These are phyloP conservation scores for Hirtodrosophila cameraria DNA, from an alignment of 2,888 invertebrate species.

Conservation along the genomic window DNA sequence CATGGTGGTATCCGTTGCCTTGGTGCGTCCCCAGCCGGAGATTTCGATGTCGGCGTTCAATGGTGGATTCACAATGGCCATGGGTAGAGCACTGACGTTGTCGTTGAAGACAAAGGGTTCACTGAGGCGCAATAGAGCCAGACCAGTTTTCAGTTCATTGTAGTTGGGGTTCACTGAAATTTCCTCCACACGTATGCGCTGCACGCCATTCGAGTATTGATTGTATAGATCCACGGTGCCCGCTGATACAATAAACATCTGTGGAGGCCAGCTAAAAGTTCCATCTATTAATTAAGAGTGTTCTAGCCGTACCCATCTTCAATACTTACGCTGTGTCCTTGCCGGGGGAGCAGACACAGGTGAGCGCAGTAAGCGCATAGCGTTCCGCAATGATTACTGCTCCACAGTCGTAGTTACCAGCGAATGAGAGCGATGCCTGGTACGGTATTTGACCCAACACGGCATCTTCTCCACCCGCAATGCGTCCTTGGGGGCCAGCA, in stretches of 20 bases:
- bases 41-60: constrained; percentile 58
- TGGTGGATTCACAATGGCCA: constrained; percentile 55
- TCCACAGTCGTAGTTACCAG: constrained; percentile 74
- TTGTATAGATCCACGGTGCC: constrained; percentile 76
- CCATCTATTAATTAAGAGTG: too few species aligned
- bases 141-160: constrained; percentile 63
- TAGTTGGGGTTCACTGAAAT: constrained; percentile 66
- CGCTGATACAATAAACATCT: constrained; percentile 72
- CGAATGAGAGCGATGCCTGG: constrained; percentile 78
- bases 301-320: too few species aligned
- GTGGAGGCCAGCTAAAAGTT: constrained; percentile 67
- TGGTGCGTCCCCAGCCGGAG: constrained; percentile 79
- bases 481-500: constrained; percentile 59
- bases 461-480: constrained; percentile 83
- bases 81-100: constrained; percentile 55
- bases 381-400: constrained; percentile 75
- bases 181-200: constrained; percentile 50
- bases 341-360: constrained; percentile 76
- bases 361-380: constrained; percentile 80
- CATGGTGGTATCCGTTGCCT: constrained; percentile 40
- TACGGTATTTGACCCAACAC: constrained; percentile 81
- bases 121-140: constrained; percentile 73
- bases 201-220: constrained; percentile 63
- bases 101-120: constrained; percentile 52
- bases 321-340: constrained; percentile 73